These are phyloP conservation scores for Atherix ibis DNA, from an alignment of 2,888 invertebrate species.

Conservation along the genomic window DNA sequence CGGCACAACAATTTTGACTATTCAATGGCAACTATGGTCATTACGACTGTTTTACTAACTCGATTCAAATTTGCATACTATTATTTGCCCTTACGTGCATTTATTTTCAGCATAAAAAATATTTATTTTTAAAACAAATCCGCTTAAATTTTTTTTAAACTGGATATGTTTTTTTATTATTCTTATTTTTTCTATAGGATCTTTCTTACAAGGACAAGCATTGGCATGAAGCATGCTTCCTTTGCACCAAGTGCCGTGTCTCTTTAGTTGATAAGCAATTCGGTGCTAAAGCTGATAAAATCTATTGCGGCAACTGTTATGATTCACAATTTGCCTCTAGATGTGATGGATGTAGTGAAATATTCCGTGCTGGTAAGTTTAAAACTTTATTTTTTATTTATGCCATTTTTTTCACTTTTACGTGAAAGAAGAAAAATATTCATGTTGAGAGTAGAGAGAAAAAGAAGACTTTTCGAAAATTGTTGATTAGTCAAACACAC, in stretches of 20 bases:
- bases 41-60: no score
- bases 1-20: no score
- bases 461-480: conserved; percentile 12
- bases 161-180: no score
- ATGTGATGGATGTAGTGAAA: conserved; percentile 97
- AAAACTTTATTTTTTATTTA: neutral
- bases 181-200: conserved; percentile 77
- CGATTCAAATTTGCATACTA: no score
- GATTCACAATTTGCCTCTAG: conserved; percentile 98
- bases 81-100: no score
- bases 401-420: neutral
- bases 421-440: neutral
- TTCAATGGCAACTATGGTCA: no score
- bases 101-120: no score
- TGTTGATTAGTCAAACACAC: conserved; percentile 12
- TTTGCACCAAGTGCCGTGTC: conserved; percentile 94
- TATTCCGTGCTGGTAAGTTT: conserved; percentile 93
- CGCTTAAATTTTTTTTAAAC: no score
- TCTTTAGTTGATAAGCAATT: conserved; percentile 99
- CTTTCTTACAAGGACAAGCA: conserved; percentile 99
- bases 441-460: conserved; percentile 1
- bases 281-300: conserved; percentile 97
- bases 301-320: conserved; percentile 98
- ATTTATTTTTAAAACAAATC: no score
- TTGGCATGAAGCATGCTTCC: conserved; percentile 99